Conservation (phyloP, 1,140 invertebrate species). For the Hyles euphorbiae region DNA sequence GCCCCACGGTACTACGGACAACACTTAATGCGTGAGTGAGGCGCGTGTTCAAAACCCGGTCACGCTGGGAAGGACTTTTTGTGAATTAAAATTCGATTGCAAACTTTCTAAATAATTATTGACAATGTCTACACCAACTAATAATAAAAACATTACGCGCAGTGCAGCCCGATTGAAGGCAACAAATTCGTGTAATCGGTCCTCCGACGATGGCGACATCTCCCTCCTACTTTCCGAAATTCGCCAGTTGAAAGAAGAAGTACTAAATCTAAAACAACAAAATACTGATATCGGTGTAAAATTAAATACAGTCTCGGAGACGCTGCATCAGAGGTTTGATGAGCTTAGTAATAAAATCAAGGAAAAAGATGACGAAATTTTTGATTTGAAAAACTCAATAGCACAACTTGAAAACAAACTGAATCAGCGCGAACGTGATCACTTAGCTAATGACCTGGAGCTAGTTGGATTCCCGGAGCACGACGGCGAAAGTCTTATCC, state of each 20-base stretch:
- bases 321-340: background rate
- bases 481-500: conserved; percentile 1
- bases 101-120: too few relatives aligned
- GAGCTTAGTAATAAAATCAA: background rate
- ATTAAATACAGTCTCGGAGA: background rate
- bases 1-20: too few relatives aligned
- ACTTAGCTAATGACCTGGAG: conserved; percentile 4
- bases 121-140: too few relatives aligned
- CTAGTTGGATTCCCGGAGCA: conserved; percentile 9
- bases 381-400: conserved; percentile 2
- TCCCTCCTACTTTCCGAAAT: conserved; percentile 4
- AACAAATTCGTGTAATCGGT: too few relatives aligned
- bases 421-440: background rate
- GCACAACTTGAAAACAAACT: background rate
- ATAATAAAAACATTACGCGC: too few relatives aligned
- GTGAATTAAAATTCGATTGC: too few relatives aligned
- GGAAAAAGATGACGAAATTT: background rate
- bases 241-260: background rate
- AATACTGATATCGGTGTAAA: conserved; percentile 3
- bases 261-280: conserved; percentile 3
- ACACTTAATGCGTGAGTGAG: too few relatives aligned
- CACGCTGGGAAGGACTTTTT: too few relatives aligned
- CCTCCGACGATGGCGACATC: too few relatives aligned
- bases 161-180: too few relatives aligned
- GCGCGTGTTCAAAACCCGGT: too few relatives aligned